Base-by-base conservation (phyloP, 2,113 vertebrate species). In the Epinephelus fuscoguttatus region DNA sequence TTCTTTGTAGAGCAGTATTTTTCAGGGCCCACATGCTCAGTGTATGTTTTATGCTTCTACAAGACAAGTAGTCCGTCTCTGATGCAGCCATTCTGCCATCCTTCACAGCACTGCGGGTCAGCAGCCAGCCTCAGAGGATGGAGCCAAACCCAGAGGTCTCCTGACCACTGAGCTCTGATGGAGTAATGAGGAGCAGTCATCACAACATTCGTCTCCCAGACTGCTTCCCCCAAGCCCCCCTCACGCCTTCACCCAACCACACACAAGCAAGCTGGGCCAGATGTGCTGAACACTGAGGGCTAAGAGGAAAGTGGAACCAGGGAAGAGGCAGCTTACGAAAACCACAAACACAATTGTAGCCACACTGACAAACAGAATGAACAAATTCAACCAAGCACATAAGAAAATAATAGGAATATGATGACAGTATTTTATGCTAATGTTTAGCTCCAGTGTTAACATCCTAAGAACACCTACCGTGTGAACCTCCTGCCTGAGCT, bases 111-210 rank as follows among this genome's bases (percentile, higher is more conserved):
- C 83, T 88, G 86, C 68, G 80, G 85, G n/a, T 86, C 90, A 85
- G 57, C 86, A 78, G 33, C 86, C 85, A 11, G 64, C 85, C 77
- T 84, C 86, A 15, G 93, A 94, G 30, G 88, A 94, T 56, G 96
- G 95, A 87, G 17, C 92, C 88, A 96, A 93, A 92, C 94, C 90
- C 11, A 96, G 95, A 88, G 97, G 97, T 91, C 96, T 99, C 90
- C 96, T 99, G 91, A 99, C 98, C 82, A 98, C 98, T 78, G 98
- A 99, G 91, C 98, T 99, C 84, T 99, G 91, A 97, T 80, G 88
- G 82, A 73, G 66, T 50, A 30, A 33, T 0, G 30, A 49, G 55
- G 30, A 55, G 68, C 53, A 8, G 6, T 52, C 71, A 17, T 71
- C 69, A 5, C 21, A 19, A 7, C 61, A 0, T 18, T 66, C 19